Percentiles rank a stretch among this genome's conserved stretches.
Evolutionary conservation across 2,888 invertebrate species (phyloP).

Genomic region (Chrysolina haemoptera): DNA sequence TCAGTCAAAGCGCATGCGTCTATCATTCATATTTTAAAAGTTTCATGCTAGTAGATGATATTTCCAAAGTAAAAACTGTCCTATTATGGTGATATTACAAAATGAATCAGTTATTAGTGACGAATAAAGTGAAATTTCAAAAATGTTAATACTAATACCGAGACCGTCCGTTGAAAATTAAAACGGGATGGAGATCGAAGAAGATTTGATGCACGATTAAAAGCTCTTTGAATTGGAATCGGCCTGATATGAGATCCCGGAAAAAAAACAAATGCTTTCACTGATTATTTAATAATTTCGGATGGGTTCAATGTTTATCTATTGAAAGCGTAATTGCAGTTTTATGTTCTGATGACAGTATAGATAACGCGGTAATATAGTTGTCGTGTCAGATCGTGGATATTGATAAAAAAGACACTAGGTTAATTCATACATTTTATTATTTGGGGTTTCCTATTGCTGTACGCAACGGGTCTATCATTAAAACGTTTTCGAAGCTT

Average conservation of each 20-base stretch:
- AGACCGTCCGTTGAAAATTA: no score
- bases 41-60: no score
- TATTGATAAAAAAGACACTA: background rate
- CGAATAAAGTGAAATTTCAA: no score
- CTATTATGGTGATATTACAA: no score
- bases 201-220: no score
- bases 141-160: no score
- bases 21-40: no score
- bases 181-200: no score
- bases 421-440: slow-evolving; percentile 2
- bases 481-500: background rate
- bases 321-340: background rate
- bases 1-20: no score
- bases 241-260: background rate
- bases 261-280: background rate
- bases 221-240: background rate
- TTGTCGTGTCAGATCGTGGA: slow-evolving; percentile 10
- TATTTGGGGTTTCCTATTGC: slow-evolving; percentile 1
- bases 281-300: background rate
- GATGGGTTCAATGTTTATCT: background rate
- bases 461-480: background rate
- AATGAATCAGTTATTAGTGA: no score
- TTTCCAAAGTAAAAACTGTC: no score
- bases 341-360: slow-evolving; percentile 8
- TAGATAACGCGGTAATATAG: slow-evolving; percentile 2